Evolutionary conservation across 2,797 vertebrate genomes (phyloP).

Genomic region (Peromyscus eremicus): DNA sequence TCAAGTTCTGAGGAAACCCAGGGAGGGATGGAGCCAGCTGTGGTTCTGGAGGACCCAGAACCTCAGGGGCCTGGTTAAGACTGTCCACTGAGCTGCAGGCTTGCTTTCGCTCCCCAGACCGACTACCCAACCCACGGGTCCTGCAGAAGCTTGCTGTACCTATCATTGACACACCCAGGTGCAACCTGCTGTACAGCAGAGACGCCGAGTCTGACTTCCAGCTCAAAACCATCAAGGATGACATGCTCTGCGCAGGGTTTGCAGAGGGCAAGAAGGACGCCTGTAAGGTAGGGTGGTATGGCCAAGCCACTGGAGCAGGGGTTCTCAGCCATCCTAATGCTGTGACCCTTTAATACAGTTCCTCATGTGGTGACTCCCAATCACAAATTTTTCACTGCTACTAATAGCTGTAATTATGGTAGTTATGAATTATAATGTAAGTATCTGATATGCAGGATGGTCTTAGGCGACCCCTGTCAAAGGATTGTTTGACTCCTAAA

Average conservation of each 20-base stretch:
- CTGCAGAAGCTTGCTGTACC: conserved; percentile 85
- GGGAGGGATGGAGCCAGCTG: not conserved
- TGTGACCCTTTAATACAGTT: not conserved
- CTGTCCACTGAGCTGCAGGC: not conserved
- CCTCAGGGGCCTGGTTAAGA: not conserved
- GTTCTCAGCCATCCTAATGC: not conserved
- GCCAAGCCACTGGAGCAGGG: fast-evolving
- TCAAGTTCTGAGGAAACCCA: not conserved
- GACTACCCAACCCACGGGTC: conserved; percentile 78
- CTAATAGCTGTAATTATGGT: not conserved
- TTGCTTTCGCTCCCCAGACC: conserved; percentile 64
- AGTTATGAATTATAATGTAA: not conserved
- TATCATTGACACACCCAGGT: conserved; percentile 79
- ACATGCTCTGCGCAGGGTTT: conserved; percentile 92
- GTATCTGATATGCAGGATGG: not conserved
- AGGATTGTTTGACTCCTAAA: not conserved
- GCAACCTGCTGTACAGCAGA: conserved; percentile 81
- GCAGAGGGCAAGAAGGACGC: conserved; percentile 89
- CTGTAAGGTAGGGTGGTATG: conserved; percentile 89
- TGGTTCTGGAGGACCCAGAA: not conserved
- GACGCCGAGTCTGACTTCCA: conserved; percentile 54
- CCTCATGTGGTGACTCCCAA: not conserved
- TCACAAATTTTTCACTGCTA: not conserved
- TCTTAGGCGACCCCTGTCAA: not conserved
- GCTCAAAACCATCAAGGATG: conserved; percentile 77